Evolutionary conservation across 2,797 vertebrate species (phyloP).

Genomic region (Molossus molossus): DNA sequence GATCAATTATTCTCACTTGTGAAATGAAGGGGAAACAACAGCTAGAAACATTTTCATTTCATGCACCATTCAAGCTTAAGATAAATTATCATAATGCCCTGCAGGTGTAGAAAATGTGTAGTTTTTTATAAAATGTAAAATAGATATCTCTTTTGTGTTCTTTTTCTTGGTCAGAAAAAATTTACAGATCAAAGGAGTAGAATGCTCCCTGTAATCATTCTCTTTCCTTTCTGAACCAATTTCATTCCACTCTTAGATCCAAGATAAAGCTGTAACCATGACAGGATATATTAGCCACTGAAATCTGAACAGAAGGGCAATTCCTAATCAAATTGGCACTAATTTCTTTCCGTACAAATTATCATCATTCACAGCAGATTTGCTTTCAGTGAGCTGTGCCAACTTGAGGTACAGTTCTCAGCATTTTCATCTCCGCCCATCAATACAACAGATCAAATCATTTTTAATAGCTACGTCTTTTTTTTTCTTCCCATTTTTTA

Average conservation of each 20-base stretch:
- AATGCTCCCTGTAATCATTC: conserved; percentile 66
- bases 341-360: conserved; percentile 89
- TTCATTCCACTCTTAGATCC: conserved; percentile 75
- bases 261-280: conserved; percentile 83
- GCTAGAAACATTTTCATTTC: conserved; percentile 42
- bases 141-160: conserved; percentile 5
- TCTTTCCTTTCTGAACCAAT: conserved; percentile 79
- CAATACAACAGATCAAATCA: conserved; percentile 78
- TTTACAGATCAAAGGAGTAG: conserved; percentile 64
- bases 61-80: conserved; percentile 38
- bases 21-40: conserved; percentile 30
- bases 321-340: conserved; percentile 90
- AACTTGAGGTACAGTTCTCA: conserved; percentile 82
- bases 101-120: not conserved
- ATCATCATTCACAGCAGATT: conserved; percentile 89
- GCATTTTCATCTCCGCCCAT: conserved; percentile 74
- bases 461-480: conserved; percentile 52
- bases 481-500: conserved; percentile 67
- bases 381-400: conserved; percentile 86
- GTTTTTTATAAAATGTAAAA: conserved; percentile 26
- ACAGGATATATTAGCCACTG: conserved; percentile 86
- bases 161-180: conserved; percentile 55
- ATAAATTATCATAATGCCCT: conserved; percentile 30
- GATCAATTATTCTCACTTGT: conserved; percentile 18
- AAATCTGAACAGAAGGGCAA: conserved; percentile 89